Evolutionary conservation across 2,113 vertebrate genomes (phyloP).

Genomic region (Plecturocebus donacophilus): DNA sequence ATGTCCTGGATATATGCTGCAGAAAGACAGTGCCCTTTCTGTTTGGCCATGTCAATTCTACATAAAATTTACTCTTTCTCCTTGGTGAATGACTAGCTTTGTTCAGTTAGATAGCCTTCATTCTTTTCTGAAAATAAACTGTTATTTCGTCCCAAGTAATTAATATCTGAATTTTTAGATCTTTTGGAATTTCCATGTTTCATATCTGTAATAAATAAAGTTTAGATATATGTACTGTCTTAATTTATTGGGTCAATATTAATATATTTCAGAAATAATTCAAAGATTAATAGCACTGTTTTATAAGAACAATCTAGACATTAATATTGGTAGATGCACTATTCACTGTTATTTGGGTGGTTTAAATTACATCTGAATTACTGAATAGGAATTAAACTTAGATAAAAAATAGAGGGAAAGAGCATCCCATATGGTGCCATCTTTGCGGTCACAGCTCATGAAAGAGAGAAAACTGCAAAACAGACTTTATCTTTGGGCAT

Average conservation of each 20-base stretch:
- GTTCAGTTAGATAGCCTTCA: not conserved
- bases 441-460: not conserved
- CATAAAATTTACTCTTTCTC: not conserved
- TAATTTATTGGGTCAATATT: not conserved
- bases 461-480: not conserved
- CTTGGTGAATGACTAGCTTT: not conserved
- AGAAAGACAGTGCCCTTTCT: not conserved
- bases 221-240: not conserved
- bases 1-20: not conserved
- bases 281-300: not conserved
- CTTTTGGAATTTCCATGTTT: not conserved
- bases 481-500: conserved; percentile 7
- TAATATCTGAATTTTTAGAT: not conserved
- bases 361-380: not conserved
- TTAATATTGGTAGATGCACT: not conserved
- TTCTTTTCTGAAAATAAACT: not conserved
- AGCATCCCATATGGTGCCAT: not conserved
- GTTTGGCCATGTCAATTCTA: not conserved
- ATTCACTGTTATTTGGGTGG: not conserved
- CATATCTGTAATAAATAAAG: not conserved
- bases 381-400: conserved; percentile 6
- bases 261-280: not conserved
- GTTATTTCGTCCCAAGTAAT: not conserved
- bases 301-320: not conserved
- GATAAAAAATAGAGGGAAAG: conserved; percentile 17